Evolutionary conservation across 2,797 vertebrate species (phyloP).

Genomic region (Acanthurus lineatus): DNA sequence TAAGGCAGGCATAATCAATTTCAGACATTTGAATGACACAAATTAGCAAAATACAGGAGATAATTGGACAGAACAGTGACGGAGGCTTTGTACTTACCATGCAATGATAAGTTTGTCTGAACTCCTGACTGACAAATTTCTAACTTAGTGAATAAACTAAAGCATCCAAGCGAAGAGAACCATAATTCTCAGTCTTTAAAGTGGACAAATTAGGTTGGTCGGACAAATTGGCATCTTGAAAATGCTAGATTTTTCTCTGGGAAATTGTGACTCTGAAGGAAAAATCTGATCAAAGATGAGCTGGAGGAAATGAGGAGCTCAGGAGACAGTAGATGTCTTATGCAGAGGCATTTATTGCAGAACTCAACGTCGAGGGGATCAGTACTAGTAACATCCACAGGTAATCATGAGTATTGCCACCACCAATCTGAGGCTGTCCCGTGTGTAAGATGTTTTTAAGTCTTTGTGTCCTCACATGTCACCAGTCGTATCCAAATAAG

Average conservation of each 20-base stretch:
- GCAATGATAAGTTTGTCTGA: not conserved
- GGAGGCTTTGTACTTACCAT: not conserved
- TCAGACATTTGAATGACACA: conserved; percentile 40
- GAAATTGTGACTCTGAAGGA: not conserved
- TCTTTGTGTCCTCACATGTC: no score
- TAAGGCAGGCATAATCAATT: conserved; percentile 14
- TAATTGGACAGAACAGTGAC: not conserved
- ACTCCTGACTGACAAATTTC: not conserved
- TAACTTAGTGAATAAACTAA: not conserved
- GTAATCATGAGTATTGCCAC: no score
- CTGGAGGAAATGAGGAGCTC: no score
- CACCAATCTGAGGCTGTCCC: no score
- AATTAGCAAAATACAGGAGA: conserved; percentile 18
- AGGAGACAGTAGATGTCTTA: no score
- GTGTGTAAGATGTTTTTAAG: no score
- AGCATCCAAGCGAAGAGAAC: not conserved
- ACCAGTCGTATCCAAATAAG: no score
- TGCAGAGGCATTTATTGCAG: no score
- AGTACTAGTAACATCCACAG: no score
- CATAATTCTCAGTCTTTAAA: not conserved
- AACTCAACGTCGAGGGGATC: no score
- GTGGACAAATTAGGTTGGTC: no score
- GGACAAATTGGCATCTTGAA: not conserved
- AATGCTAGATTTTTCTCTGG: not conserved
- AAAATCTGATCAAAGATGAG: no score